Evolutionary conservation across 2,797 vertebrate genomes (phyloP), one percentile per base, ranked within the genome.

Genomic region (Poecilia wingei): DNA sequence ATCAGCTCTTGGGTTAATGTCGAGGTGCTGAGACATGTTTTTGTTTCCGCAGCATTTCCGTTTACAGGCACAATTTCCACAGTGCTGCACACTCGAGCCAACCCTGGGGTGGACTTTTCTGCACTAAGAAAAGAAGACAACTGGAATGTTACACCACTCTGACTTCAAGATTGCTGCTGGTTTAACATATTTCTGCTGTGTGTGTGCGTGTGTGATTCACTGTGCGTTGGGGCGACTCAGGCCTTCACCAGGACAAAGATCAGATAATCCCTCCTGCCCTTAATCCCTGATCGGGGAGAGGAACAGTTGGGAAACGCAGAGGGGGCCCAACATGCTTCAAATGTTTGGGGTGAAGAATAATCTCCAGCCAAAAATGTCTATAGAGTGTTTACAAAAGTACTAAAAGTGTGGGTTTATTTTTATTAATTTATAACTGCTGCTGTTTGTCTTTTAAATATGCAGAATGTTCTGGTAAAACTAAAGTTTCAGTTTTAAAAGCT

Each of bases 191-290:
- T 76, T 39, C 22, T 47, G 8, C 33, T 36, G 12, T n/a, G 10
- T 66, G 55, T 66, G 33, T 49, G 25, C 49, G 25, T 59, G 6
- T 51, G 36, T 20, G 33, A 25, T 31, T 76, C 33, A 71, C 49
- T 70, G 31, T 46, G 28, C 68, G 33, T 18, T 64, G 66, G 77
- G 79, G 77, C 7, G 45, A 76, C 69, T 64, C 57, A 12, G 76
- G 53, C 59, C 73, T 64, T 80, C 80, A 69, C 20, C 78, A 79
- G 74, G 53, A 28, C 85, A 69, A n/a, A 47, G 75, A 85, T 79
- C 88, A 90, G 81, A 85, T 90, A 82, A 88, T 84, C 82, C 75
- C 77, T 28, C 8, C 31, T 81, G 78, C 25, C 53, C 82, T 85
- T 82, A 88, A 88, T 88, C 86, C 72, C 57, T 43, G 80, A 82